Conservation (phyloP, 35 echinoderm and acorn worm genomes). For the Ophioderma brevispina region DNA sequence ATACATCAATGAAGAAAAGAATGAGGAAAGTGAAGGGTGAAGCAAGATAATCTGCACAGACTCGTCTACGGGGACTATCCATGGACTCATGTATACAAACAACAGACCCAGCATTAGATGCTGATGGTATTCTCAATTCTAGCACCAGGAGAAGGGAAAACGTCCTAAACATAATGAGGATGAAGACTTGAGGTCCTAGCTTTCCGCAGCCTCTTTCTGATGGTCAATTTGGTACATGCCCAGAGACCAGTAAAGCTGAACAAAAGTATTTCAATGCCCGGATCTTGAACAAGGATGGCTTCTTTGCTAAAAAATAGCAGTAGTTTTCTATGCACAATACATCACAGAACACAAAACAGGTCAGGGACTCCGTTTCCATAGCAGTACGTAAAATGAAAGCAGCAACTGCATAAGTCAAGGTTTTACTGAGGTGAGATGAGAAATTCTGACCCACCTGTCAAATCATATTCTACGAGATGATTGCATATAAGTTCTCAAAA, state of each 20-base stretch:
- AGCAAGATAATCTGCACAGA: too few relatives aligned
- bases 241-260: neutral
- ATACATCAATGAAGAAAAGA: too few relatives aligned
- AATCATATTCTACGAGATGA: slow-evolving; percentile 30
- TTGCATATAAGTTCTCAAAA: slow-evolving; percentile 41
- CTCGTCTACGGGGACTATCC: too few relatives aligned
- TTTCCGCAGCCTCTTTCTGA: neutral
- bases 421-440: neutral
- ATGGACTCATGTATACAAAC: too few relatives aligned
- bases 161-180: neutral
- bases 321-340: slow-evolving; percentile 56
- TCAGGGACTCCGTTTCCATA: neutral
- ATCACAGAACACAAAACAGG: slow-evolving; percentile 17
- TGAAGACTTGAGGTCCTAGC: neutral
- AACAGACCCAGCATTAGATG: too few relatives aligned
- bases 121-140: too few relatives aligned
- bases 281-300: neutral
- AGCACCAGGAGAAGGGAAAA: slow-evolving; percentile 18
- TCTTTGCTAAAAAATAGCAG: slow-evolving; percentile 16
- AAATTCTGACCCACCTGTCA: neutral
- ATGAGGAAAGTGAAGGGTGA: too few relatives aligned
- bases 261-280: slow-evolving; percentile 27
- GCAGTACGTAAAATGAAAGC: neutral
- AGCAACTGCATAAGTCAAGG: neutral
- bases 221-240: neutral